phyloP scores from a whole-genome alignment of 1,140 invertebrate genomes.

The Teleogryllus occipitalis region DNA sequence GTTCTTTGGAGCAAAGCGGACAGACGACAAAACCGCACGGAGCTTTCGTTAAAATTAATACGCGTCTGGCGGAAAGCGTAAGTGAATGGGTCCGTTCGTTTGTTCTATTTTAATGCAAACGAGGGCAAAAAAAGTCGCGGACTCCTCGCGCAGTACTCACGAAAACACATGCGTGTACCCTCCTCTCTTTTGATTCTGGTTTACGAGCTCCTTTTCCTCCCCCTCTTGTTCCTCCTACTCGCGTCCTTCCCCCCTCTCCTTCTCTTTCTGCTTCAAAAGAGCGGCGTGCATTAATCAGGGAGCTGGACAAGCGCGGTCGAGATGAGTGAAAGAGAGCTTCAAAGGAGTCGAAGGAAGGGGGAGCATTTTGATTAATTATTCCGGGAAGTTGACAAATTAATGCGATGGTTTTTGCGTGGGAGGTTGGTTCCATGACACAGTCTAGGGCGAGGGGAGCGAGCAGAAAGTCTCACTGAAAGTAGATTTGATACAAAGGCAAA shows the following conservation, averaged over 20 bases:
- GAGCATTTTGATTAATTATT: not conserved
- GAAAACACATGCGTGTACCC: too few relatives aligned
- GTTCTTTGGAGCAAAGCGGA: too few relatives aligned
- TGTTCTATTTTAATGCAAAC: not conserved
- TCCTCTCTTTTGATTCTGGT: too few relatives aligned
- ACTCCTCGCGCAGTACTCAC: too few relatives aligned
- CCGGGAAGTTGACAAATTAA: not conserved
- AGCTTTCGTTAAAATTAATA: not conserved
- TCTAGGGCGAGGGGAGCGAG: not conserved
- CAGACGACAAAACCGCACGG: not conserved
- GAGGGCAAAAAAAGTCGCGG: too few relatives aligned
- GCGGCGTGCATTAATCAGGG: not conserved
- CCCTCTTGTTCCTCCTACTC: not conserved
- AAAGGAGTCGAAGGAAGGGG: not conserved
- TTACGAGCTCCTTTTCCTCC: not conserved
- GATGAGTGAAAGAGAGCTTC: not conserved
- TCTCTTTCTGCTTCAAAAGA: not conserved
- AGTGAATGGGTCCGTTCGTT: not conserved
- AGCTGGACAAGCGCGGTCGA: not conserved
- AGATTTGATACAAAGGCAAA: not conserved
- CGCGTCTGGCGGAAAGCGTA: not conserved
- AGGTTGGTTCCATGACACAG: not conserved
- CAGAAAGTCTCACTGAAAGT: not conserved
- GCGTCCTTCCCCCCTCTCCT: not conserved
- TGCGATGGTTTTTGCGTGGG: not conserved